Evolutionary conservation across 30 jellyfish, hydroid and myxozoan genomes (phyloP).

Genomic region (Catostylus mosaicus): DNA sequence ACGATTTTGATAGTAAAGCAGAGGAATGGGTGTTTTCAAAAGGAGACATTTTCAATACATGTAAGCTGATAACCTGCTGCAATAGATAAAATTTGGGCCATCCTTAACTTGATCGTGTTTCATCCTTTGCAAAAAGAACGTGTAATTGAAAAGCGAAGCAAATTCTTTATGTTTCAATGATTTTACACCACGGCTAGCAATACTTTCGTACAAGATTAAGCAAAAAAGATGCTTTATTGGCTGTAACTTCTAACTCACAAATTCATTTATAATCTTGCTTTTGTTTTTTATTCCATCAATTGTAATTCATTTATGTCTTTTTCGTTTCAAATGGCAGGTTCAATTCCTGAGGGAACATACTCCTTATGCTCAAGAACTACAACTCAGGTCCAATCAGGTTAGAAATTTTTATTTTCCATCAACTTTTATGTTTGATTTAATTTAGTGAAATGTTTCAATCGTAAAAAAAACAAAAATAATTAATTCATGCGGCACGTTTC

Average conservation of each 20-base stretch:
- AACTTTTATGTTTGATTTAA: too few species aligned
- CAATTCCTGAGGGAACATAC: constrained; percentile 93
- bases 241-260: neutral
- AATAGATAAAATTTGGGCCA: neutral
- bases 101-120: too few species aligned
- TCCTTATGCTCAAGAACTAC: constrained; percentile 86
- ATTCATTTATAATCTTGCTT: neutral
- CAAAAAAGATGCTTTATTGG: too few species aligned
- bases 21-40: constrained; percentile 69
- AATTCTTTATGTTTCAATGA: too few species aligned
- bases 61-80: constrained; percentile 62
- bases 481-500: too few species aligned
- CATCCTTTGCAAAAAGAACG: too few species aligned
- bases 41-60: constrained; percentile 79
- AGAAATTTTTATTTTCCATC: neutral
- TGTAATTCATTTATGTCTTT: neutral
- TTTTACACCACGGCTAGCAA: too few species aligned
- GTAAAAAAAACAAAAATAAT: too few species aligned
- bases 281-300: neutral
- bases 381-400: constrained; percentile 64
- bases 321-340: constrained; percentile 37
- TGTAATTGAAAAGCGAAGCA: too few species aligned
- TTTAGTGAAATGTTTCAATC: too few species aligned
- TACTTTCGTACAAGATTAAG: too few species aligned
- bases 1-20: constrained; percentile 67